Conservation (phyloP, 2,888 invertebrate species). For the Nemoura dubitans region DNA sequence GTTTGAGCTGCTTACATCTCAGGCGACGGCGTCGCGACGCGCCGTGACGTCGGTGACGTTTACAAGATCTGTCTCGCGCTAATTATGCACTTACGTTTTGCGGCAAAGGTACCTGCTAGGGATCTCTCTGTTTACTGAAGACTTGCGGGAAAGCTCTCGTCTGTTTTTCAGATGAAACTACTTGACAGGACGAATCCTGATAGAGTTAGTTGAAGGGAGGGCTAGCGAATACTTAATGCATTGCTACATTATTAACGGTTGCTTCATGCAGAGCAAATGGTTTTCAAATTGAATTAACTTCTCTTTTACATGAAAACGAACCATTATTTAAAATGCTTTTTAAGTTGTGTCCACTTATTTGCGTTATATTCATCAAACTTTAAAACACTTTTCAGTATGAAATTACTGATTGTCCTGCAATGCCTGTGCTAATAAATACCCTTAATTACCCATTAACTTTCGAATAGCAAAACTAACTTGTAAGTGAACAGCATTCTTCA, state of each 20-base stretch:
- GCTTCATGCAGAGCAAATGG: neutral
- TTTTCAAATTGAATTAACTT: neutral
- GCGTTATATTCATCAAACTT: neutral
- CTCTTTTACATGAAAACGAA: neutral
- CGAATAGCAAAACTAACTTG: neutral
- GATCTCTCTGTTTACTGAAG: neutral
- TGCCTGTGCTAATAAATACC: neutral
- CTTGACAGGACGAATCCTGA: neutral
- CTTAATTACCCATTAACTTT: neutral
- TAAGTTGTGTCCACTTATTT: neutral
- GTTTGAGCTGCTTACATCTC: constrained; percentile 33
- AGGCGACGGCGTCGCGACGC: constrained; percentile 31
- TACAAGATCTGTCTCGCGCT: constrained; percentile 3
- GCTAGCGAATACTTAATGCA: neutral
- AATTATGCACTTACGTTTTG: constrained; percentile 32
- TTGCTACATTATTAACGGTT: neutral
- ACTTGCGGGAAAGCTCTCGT: neutral
- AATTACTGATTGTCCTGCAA: neutral
- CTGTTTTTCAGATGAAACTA: neutral
- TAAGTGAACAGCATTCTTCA: neutral
- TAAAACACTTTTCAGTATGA: too few species aligned
- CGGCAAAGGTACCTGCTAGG: neutral
- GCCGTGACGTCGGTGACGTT: constrained; percentile 1
- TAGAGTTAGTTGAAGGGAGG: neutral
- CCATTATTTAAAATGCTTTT: neutral